Conservation (phyloP, 2,797 vertebrate genomes). For the Sebastes nivosus region DNA sequence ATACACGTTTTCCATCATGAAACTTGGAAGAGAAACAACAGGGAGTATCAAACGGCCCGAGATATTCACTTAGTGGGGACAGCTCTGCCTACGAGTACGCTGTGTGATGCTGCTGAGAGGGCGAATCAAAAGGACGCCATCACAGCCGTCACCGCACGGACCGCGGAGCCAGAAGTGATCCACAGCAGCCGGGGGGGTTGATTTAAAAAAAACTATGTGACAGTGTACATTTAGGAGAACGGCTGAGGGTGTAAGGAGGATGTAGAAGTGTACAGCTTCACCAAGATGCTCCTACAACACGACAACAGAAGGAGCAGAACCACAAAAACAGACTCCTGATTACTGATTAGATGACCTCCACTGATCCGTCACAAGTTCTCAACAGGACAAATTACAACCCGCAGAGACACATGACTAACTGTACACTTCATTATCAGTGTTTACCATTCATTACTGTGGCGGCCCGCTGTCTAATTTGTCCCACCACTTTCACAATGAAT, state of each 20-base stretch:
- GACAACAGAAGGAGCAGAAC: neutral
- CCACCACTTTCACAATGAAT: no score
- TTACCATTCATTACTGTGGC: no score
- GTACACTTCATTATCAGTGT: no score
- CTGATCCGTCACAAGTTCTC: neutral
- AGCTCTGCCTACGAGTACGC: neutral
- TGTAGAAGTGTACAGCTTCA: neutral
- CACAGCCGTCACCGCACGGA: neutral
- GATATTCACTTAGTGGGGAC: neutral
- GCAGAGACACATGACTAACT: no score
- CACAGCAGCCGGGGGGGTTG: neutral
- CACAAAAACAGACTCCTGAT: neutral
- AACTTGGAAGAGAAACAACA: neutral
- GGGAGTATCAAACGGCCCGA: constrained; percentile 2
- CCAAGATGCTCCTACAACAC: neutral
- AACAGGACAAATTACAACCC: no score
- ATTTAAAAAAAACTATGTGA: neutral
- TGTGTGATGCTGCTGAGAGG: neutral
- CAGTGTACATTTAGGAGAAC: neutral
- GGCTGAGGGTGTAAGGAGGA: neutral
- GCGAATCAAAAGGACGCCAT: neutral
- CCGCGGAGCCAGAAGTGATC: neutral
- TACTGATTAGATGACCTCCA: neutral
- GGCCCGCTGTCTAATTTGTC: no score
- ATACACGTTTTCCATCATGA: neutral